Evolutionary conservation across 2,888 invertebrate genomes (phyloP).

Genomic region (Harpalus rubripes): DNA sequence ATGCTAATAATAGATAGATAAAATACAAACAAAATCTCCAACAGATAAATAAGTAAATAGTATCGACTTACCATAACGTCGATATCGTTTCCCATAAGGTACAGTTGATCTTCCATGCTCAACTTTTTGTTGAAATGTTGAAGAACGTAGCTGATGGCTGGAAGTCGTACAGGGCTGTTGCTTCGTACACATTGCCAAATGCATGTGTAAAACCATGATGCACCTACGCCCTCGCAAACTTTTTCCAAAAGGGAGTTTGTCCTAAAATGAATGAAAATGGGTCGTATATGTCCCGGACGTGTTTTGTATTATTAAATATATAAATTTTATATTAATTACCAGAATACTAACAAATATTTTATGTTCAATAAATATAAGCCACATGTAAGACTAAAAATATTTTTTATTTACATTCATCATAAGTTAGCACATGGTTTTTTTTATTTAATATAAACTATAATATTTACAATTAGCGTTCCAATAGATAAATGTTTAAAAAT

Average conservation of each 20-base stretch:
- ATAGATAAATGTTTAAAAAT: background rate
- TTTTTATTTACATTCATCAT: conserved; percentile 4
- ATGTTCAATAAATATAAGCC: background rate
- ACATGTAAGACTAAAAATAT: background rate
- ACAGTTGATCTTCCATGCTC: conserved; percentile 89
- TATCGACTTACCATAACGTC: conserved; percentile 88
- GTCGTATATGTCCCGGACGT: too few relatives aligned
- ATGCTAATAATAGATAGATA: background rate
- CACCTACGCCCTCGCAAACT: conserved; percentile 88
- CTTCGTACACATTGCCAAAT: conserved; percentile 93
- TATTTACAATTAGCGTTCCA: background rate
- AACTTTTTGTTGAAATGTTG: conserved; percentile 89
- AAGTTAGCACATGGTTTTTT: background rate
- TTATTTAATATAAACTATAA: background rate
- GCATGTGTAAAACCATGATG: conserved; percentile 90
- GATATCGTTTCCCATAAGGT: conserved; percentile 90
- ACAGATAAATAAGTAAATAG: background rate
- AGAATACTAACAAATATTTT: background rate
- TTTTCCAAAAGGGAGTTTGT: conserved; percentile 83
- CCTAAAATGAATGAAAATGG: conserved; percentile 74
- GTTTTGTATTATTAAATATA: too few relatives aligned
- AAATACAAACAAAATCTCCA: conserved; percentile 7
- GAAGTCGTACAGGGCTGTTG: conserved; percentile 88
- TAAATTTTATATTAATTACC: background rate
- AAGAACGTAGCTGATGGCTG: conserved; percentile 89